These are phyloP conservation scores for Mallateleia sp. DNA, from an alignment of 2,888 invertebrate species.

Conservation along the genomic window DNA sequence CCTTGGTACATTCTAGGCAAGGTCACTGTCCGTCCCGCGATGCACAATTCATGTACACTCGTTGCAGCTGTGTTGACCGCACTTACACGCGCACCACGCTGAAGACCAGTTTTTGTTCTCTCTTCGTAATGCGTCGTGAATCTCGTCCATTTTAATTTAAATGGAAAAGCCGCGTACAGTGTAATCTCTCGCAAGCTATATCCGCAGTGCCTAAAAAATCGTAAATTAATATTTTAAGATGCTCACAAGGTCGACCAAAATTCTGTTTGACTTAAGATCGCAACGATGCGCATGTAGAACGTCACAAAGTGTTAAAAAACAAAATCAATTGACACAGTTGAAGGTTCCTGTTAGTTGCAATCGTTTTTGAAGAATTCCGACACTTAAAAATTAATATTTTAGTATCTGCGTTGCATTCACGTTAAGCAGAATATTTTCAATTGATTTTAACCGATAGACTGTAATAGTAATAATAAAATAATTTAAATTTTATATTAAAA, in stretches of 20 bases:
- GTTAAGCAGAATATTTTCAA: too few relatives aligned
- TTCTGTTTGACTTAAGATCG: neutral
- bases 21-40: conserved; percentile 81
- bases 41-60: conserved; percentile 10
- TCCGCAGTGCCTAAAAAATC: neutral
- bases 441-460: too few relatives aligned
- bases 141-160: conserved; percentile 49
- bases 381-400: too few relatives aligned
- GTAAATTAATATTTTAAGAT: neutral
- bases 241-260: neutral
- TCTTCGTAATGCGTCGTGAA: conserved; percentile 18
- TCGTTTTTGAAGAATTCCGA: too few relatives aligned
- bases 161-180: conserved; percentile 18
- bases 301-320: too few relatives aligned
- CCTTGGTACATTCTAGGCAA: conserved; percentile 84
- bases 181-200: neutral
- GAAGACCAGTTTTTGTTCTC: conserved; percentile 50
- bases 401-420: too few relatives aligned
- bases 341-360: too few relatives aligned
- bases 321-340: too few relatives aligned
- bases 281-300: too few relatives aligned
- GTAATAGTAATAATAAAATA: too few relatives aligned
- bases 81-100: conserved; percentile 23
- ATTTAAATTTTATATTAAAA: too few relatives aligned
- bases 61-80: conserved; percentile 18